A percentile compares a stretch with the other conserved stretches of the same genome.
These are phyloP conservation scores for Vannuccia rotundouncinata DNA, from an alignment of 2,888 invertebrate species.

Conservation along the genomic window DNA sequence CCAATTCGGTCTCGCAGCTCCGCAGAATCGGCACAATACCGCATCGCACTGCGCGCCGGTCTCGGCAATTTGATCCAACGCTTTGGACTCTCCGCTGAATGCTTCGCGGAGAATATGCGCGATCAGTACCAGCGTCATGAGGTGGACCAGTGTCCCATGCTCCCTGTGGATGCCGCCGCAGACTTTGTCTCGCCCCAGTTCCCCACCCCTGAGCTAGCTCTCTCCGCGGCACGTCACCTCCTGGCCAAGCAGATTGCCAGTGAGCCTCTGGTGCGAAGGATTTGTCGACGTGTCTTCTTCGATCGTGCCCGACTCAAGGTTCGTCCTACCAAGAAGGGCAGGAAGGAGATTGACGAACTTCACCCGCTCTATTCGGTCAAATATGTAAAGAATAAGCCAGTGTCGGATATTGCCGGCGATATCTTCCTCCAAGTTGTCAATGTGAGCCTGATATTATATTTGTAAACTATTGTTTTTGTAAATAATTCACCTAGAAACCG, in stretches of 20 bases:
- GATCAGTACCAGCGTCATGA: slow-evolving; percentile 91
- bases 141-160: slow-evolving; percentile 80
- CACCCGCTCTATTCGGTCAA: slow-evolving; percentile 72
- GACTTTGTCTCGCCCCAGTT: slow-evolving; percentile 66
- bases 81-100: slow-evolving; percentile 84
- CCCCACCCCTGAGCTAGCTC: slow-evolving; percentile 69
- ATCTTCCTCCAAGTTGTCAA: slow-evolving; percentile 61
- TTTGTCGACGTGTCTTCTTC: slow-evolving; percentile 73
- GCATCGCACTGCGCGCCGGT: slow-evolving; percentile 33
- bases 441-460: slow-evolving; percentile 22
- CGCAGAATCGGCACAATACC: background rate
- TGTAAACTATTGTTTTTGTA: background rate
- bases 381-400: slow-evolving; percentile 84
- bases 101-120: slow-evolving; percentile 88
- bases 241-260: slow-evolving; percentile 80
- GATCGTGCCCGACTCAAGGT: slow-evolving; percentile 77
- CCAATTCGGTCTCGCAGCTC: slow-evolving; percentile 71
- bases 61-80: slow-evolving; percentile 73
- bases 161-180: slow-evolving; percentile 73
- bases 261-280: slow-evolving; percentile 64
- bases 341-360: slow-evolving; percentile 85
- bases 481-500: too few relatives aligned
- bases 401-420: slow-evolving; percentile 80
- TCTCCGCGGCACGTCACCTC: slow-evolving; percentile 85
- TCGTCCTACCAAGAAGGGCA: slow-evolving; percentile 77